Evolutionary conservation across 2,797 vertebrate species (phyloP), one percentile per base, ranked within the genome.

Genomic region (Poeciliopsis infans): DNA sequence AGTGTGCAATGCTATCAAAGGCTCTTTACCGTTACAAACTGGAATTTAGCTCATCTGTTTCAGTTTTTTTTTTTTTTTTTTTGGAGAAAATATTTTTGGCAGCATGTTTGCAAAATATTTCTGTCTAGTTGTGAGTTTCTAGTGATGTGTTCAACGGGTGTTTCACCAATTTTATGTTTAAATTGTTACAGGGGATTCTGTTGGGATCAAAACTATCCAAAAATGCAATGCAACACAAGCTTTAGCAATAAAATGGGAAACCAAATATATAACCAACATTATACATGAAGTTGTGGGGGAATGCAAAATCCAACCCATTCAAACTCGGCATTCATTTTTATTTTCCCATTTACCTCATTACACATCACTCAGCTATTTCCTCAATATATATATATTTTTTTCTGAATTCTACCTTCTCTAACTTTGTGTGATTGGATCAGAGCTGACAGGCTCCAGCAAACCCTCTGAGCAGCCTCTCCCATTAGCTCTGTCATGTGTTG

Each of bases 401-500:
- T 43, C 68, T 41, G n/a, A 69, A 23, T 11, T 47, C 51, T 53
- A 53, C 25, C n/a, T 39, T 31, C 43, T 31, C 66, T 36, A 46
- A 53, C 79, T 43, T 31, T 11, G 15, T 84, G 59, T 90, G 88
- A 91, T 74, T 81, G 83, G 77, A 91, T 91, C 74, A 49, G 88
- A 89, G 66, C 81, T 86, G 92, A 92, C 91, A 89, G 86, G 78
- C 83, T 80, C 72, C 80, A 46, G 76, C 69, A 82, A 83, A 78
- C 71, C 81, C 85, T 88, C 78, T 84, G 80, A 47, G 86, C 18
- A 23, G 72, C 80, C 77, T 74, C 12, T 41, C 77, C 87, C 88
- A 89, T 93, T 89, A 91, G 90, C 80, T 85, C 87, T 51, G 82
- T 83, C 89, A 87, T 80, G 82, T 46, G 10, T 86, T 89, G 78